Evolutionary conservation across 2,113 vertebrate genomes (phyloP).

Genomic region (Procavia capensis): DNA sequence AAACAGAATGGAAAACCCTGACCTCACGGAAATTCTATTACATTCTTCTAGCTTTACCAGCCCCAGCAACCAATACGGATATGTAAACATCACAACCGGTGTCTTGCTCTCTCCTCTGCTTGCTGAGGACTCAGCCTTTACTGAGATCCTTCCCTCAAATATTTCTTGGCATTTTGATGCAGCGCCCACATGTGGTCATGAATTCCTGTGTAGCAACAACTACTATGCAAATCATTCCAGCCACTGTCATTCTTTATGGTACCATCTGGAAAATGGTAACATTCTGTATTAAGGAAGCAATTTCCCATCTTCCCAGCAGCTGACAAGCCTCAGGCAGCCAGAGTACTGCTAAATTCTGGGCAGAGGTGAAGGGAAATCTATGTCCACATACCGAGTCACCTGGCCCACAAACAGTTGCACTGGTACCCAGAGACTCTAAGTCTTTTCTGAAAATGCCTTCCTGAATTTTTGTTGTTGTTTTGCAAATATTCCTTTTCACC

Average conservation of each 20-base stretch:
- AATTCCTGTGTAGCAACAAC: not conserved
- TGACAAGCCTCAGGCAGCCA: not conserved
- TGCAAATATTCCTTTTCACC: constrained; percentile 4
- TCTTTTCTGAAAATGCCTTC: not conserved
- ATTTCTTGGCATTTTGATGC: not conserved
- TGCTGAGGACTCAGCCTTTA: not conserved
- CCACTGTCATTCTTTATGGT: not conserved
- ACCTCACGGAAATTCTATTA: not conserved
- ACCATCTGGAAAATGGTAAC: not conserved
- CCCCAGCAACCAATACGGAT: not conserved
- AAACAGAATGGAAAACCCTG: not conserved
- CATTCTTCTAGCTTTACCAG: not conserved
- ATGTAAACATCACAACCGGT: not conserved
- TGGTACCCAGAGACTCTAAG: not conserved
- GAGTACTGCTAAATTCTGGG: not conserved
- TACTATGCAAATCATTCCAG: not conserved
- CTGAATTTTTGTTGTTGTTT: not conserved
- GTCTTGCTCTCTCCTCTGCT: not conserved
- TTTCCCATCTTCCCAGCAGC: not conserved
- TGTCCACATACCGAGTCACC: not conserved
- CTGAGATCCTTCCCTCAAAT: not conserved
- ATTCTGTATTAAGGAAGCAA: not conserved
- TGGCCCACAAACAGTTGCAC: not conserved
- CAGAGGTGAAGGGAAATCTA: not conserved
- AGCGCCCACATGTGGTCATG: not conserved